Conservation (phyloP, 2,888 invertebrate species). For the Tortrix viridana region DNA sequence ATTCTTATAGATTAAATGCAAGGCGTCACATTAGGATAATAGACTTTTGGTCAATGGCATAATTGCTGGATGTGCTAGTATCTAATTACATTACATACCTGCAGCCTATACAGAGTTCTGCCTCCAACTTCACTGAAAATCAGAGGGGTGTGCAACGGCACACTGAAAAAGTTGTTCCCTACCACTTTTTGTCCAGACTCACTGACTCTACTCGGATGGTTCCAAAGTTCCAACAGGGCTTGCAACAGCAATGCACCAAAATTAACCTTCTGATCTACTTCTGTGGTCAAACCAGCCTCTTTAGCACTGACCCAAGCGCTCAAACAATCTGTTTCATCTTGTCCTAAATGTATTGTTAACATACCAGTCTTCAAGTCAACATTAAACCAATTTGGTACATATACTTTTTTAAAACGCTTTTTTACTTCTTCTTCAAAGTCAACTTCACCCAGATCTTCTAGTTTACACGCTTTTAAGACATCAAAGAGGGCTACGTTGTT, state of each 20-base stretch:
- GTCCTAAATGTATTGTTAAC: conserved; percentile 97
- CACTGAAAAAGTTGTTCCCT: conserved; percentile 92
- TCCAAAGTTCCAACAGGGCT: conserved; percentile 98
- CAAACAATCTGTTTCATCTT: conserved; percentile 99
- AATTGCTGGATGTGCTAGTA: too few species aligned
- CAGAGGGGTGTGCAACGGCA: conserved; percentile 97
- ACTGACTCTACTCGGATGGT: conserved; percentile 86
- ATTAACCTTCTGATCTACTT: conserved; percentile 95
- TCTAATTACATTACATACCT: conserved; percentile 50
- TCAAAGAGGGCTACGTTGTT: conserved; percentile 93
- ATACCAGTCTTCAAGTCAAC: conserved; percentile 99
- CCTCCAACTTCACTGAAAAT: conserved; percentile 99
- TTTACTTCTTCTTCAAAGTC: conserved; percentile 97
- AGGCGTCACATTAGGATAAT: too few species aligned
- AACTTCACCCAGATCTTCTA: conserved; percentile 95
- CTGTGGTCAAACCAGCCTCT: conserved; percentile 94
- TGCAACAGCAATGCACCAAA: conserved; percentile 97
- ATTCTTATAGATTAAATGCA: too few species aligned
- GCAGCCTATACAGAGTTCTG: conserved; percentile 93
- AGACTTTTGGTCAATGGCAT: too few species aligned
- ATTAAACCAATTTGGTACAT: conserved; percentile 99
- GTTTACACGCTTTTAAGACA: conserved; percentile 93
- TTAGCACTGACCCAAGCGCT: conserved; percentile 99
- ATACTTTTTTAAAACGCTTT: conserved; percentile 95
- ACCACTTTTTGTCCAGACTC: conserved; percentile 89